phyloP scores from a whole-genome alignment of 2,113 vertebrate species.

The Zosterops lateralis region DNA sequence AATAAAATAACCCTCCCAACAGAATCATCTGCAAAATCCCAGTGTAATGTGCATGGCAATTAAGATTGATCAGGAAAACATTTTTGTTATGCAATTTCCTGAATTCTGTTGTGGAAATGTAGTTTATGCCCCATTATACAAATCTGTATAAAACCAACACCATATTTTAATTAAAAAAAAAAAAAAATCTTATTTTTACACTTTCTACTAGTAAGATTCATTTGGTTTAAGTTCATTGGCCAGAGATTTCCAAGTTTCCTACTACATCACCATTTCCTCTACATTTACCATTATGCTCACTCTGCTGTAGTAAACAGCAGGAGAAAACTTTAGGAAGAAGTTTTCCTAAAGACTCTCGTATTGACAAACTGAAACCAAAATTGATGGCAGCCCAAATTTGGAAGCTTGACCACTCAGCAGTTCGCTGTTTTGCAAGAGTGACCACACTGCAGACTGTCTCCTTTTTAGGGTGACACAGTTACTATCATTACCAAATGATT shows the following conservation, averaged over 20 bases:
- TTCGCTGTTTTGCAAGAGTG: neutral
- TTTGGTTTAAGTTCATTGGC: neutral
- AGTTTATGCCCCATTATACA: neutral
- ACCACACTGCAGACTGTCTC: neutral
- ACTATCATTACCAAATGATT: neutral
- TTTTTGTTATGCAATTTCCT: neutral
- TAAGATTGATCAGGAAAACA: neutral
- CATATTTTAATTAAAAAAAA: neutral
- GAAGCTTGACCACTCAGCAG: neutral
- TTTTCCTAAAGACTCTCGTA: neutral
- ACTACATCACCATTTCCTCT: neutral
- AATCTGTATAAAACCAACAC: neutral
- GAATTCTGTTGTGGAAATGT: neutral
- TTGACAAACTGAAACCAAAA: neutral
- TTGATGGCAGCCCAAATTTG: neutral
- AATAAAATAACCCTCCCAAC: neutral
- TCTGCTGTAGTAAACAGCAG: neutral
- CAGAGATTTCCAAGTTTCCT: constrained; percentile 11
- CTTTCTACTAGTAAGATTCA: constrained; percentile 49
- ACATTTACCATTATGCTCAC: neutral
- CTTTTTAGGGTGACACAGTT: neutral
- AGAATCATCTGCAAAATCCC: neutral
- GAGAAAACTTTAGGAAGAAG: neutral
- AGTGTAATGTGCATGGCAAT: neutral
- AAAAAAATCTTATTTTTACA: neutral